Evolutionary conservation across 2,113 vertebrate genomes (phyloP).

Genomic region (Pseudolaguvia tuberculata): DNA sequence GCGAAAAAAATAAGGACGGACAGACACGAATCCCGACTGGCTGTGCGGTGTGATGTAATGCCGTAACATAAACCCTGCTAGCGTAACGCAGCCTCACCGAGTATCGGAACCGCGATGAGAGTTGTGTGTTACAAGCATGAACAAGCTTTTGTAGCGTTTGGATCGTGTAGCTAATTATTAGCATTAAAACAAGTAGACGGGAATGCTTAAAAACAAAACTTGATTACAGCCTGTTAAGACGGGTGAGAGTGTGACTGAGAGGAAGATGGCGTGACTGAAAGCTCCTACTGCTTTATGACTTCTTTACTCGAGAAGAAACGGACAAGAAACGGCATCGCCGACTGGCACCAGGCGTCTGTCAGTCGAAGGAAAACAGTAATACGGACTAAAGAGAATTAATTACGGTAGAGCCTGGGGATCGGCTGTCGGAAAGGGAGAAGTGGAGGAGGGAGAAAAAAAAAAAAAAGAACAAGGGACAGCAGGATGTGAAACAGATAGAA

Average conservation of each 20-base stretch:
- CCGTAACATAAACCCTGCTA: neutral
- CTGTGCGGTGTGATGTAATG: neutral
- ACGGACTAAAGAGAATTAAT: constrained; percentile 27
- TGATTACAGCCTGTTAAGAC: constrained; percentile 31
- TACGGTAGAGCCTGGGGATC: constrained; percentile 10
- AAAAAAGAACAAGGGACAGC: neutral
- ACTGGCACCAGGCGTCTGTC: constrained; percentile 30
- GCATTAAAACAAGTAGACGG: constrained; percentile 35
- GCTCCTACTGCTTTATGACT: constrained; percentile 5
- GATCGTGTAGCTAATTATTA: constrained; percentile 44
- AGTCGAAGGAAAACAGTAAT: constrained; percentile 16
- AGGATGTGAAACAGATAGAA: constrained; percentile 13
- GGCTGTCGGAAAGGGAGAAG: constrained; percentile 17
- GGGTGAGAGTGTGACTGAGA: constrained; percentile 13
- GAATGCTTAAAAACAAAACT: constrained; percentile 44
- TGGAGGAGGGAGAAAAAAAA: neutral
- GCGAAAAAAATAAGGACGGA: neutral
- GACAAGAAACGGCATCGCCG: neutral
- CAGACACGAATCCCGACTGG: neutral
- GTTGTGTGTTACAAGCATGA: constrained; percentile 49
- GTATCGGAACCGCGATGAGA: constrained; percentile 3
- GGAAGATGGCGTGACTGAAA: constrained; percentile 21
- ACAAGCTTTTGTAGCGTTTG: constrained; percentile 42
- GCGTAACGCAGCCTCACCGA: neutral
- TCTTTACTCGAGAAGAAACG: constrained; percentile 9